phyloP scores from a whole-genome alignment of 2,888 invertebrate genomes.

The Scaptomyza caliginosa region DNA sequence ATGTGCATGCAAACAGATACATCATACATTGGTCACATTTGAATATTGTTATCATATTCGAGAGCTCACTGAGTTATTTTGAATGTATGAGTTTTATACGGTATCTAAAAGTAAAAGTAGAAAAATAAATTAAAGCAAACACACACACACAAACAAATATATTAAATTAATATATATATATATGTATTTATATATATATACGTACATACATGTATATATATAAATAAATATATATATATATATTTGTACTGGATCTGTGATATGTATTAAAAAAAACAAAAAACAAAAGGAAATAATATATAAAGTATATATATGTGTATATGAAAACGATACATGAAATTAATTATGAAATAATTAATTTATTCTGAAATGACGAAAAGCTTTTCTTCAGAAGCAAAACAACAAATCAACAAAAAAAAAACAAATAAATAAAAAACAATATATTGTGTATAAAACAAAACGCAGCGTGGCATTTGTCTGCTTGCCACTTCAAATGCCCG shows the following conservation, averaged over 20 bases:
- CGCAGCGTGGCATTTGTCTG: slow-evolving; percentile 26
- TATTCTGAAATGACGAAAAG: slow-evolving; percentile 58
- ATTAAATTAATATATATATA: too few species aligned
- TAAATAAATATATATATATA: too few species aligned
- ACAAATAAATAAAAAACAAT: too few species aligned
- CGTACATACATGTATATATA: too few species aligned
- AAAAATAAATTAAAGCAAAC: slow-evolving; percentile 44
- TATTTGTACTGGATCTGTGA: slow-evolving; percentile 84
- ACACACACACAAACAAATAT: slow-evolving; percentile 56
- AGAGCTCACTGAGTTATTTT: slow-evolving; percentile 77
- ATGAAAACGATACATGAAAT: slow-evolving; percentile 61
- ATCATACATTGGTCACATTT: slow-evolving; percentile 52
- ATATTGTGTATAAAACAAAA: too few species aligned
- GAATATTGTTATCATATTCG: slow-evolving; percentile 58
- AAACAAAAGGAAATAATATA: slow-evolving; percentile 44
- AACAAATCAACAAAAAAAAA: slow-evolving; percentile 32
- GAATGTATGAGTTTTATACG: slow-evolving; percentile 68
- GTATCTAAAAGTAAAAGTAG: slow-evolving; percentile 69
- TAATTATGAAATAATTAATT: slow-evolving; percentile 77
- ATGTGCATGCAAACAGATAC: slow-evolving; percentile 17
- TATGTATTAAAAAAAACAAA: slow-evolving; percentile 82
- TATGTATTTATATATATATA: too few species aligned
- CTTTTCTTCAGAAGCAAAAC: slow-evolving; percentile 64
- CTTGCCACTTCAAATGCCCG: slow-evolving; percentile 27
- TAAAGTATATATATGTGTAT: slow-evolving; percentile 55